A percentile compares a stretch with the other conserved stretches of the same genome.
phyloP scores from a whole-genome alignment of 2,113 vertebrate species.

The Phoxinus phoxinus region DNA sequence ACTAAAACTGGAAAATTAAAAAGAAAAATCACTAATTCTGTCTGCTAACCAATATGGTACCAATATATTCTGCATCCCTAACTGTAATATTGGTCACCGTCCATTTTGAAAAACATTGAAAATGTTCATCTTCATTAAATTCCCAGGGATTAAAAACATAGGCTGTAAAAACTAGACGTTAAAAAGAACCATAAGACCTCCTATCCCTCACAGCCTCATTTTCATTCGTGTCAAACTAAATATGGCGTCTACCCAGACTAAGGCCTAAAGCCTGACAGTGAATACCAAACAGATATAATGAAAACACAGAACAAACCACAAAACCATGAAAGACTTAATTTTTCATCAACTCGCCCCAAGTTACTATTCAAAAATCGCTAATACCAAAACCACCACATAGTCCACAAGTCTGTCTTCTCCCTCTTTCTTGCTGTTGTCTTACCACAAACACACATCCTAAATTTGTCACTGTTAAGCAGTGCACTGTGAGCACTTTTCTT shows the following conservation, averaged over 20 bases:
- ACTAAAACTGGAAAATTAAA: background rate
- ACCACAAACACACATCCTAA: constrained; percentile 50
- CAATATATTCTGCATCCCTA: no score
- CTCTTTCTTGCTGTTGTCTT: constrained; percentile 34
- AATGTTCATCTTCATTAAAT: no score
- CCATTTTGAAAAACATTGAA: no score
- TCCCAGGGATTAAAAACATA: no score
- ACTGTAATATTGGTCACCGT: no score
- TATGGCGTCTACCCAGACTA: background rate
- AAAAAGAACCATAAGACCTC: no score
- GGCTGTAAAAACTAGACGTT: no score
- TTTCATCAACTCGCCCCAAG: background rate
- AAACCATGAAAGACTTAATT: background rate
- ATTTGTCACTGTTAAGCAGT: constrained; percentile 57
- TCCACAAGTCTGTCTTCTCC: constrained; percentile 39
- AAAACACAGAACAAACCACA: constrained; percentile 20
- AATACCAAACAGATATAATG: background rate
- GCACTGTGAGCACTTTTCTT: constrained; percentile 52
- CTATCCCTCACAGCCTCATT: background rate
- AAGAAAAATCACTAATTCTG: background rate
- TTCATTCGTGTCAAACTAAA: background rate
- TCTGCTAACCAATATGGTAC: background rate
- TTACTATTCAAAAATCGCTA: constrained; percentile 4
- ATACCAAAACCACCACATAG: constrained; percentile 20
- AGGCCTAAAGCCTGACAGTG: constrained; percentile 35